These are phyloP conservation scores for Cyclura pinguis DNA, from an alignment of 2,797 vertebrate species.

Conservation along the genomic window DNA sequence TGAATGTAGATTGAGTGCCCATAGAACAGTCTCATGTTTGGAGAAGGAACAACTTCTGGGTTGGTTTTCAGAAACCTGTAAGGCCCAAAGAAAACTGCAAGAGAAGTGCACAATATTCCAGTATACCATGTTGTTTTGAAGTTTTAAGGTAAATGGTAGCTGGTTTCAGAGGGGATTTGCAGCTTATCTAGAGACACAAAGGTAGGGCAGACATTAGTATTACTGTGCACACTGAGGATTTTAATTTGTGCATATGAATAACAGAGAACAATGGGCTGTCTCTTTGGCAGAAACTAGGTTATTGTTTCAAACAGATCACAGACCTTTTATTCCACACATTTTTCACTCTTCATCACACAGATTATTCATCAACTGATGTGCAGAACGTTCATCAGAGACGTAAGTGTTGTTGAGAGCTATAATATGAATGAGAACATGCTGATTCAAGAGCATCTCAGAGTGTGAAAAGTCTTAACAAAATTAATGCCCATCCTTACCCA, in stretches of 20 bases:
- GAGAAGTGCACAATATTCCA: neutral
- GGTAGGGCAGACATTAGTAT: conserved; percentile 36
- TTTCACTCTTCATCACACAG: conserved; percentile 13
- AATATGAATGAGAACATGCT: conserved; percentile 17
- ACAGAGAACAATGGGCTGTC: conserved; percentile 33
- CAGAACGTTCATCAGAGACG: conserved; percentile 20
- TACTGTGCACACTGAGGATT: conserved; percentile 34
- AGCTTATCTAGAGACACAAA: neutral
- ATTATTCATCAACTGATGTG: conserved; percentile 30
- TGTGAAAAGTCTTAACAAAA: conserved; percentile 29
- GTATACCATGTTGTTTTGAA: conserved; percentile 12
- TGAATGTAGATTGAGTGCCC: no score
- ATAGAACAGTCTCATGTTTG: neutral
- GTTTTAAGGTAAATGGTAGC: neutral
- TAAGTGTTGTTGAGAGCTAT: conserved; percentile 27
- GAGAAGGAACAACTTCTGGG: neutral
- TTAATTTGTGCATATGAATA: conserved; percentile 48
- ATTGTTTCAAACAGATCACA: conserved; percentile 21
- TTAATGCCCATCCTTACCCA: neutral
- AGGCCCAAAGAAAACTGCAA: neutral
- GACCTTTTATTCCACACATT: neutral
- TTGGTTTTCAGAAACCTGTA: neutral
- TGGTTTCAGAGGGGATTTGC: conserved; percentile 5
- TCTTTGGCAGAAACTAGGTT: conserved; percentile 29
- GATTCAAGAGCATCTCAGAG: conserved; percentile 23